Base-by-base conservation (phyloP, 2,888 invertebrate species). In the Phytoseiulus persimilis region DNA sequence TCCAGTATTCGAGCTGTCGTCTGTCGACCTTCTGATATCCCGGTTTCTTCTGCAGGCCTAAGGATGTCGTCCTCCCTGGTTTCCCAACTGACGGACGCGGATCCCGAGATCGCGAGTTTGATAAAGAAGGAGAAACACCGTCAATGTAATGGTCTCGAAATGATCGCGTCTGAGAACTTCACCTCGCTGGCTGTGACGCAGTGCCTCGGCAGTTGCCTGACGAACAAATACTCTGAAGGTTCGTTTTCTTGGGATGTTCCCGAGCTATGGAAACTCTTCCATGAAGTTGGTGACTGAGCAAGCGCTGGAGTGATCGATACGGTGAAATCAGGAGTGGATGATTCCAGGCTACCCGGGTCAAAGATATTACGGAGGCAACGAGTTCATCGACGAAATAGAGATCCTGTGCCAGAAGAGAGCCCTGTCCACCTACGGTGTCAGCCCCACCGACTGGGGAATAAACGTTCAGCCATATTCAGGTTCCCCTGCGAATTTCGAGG, bases 161-260 rank as follows among this genome's bases (percentile, higher is more conserved):
- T 99, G 95, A 99, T 99, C 92, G 98, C 99, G 28, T 98, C 98
- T 65, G 99, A 98, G 92, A 92, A 92, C 90, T 92, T 92, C 90
- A 92, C 92, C 0, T 92, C 92, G 11, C 90, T 90, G 14, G 92
- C 92, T 32, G 92, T 92, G 0, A 91, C 92, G 84, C 92, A 92
- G 91, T 93, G 93, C 32, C 92, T 94, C 0, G 93, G 94, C 32
- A 93, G 93, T 5, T 94, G 94, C 91, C 92, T 94, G 90, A 93
- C 93, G 90, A 94, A 94, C 92, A 94, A 94, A 92, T 94, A 94
- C 91, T 94, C 94, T 6, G 94, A 95, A 92, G 92, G 91, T 91
- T 83, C 89, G 89, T 83, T 31, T 83, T 65, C 31, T 65, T 32
- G 83, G 28, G 11, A 84, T 9, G 45, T 33, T 31, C 31, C 18